Percentiles rank a stretch among this genome's conserved stretches.
These are phyloP conservation scores for Empis livida DNA, from an alignment of 2,888 invertebrate genomes.

Conservation along the genomic window DNA sequence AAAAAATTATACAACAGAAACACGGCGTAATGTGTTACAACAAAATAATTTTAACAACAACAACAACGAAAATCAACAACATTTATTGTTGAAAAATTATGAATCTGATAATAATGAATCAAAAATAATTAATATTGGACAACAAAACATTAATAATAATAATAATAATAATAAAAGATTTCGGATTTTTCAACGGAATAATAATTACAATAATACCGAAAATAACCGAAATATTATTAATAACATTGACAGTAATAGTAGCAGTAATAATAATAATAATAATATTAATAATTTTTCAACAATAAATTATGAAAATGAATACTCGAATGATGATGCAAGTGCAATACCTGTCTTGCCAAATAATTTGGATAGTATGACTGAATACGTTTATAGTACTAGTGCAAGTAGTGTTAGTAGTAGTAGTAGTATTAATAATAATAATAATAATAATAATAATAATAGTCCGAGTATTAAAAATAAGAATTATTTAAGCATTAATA, in stretches of 20 bases:
- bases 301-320: conserved; percentile 11
- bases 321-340: conserved; percentile 19
- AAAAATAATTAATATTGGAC: background rate
- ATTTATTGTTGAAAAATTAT: too few species aligned
- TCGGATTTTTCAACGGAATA: background rate
- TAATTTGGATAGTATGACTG: conserved; percentile 19
- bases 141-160: conserved; percentile 8
- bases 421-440: conserved; percentile 14
- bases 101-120: background rate
- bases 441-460: conserved; percentile 13
- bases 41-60: too few species aligned
- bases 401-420: conserved; percentile 15
- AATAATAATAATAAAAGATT: background rate
- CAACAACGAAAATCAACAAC: too few species aligned
- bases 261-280: conserved; percentile 8
- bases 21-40: background rate
- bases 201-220: background rate
- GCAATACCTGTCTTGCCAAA: conserved; percentile 17
- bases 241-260: conserved; percentile 5
- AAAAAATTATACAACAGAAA: too few species aligned
- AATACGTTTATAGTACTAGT: conserved; percentile 18
- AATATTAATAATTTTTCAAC: background rate
- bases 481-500: conserved; percentile 9
- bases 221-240: background rate
- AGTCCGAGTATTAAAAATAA: conserved; percentile 13